A percentile compares a stretch with the other conserved stretches of the same genome.
Evolutionary conservation across 1,140 invertebrate species (phyloP).

Genomic region (Drosophila varians): DNA sequence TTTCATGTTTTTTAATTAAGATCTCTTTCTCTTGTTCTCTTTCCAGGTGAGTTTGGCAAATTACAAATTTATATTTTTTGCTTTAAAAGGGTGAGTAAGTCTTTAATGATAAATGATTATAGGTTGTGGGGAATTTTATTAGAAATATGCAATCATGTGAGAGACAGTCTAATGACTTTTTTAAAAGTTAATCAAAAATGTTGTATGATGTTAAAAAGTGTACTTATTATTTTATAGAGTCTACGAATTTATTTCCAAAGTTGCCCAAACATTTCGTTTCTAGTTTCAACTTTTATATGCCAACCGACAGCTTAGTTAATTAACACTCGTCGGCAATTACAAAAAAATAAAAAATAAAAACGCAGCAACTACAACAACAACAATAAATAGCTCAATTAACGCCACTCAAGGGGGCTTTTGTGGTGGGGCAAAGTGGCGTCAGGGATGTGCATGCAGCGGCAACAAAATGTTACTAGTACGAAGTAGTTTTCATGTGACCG

Average conservation of each 20-base stretch:
- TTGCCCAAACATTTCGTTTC: constrained; percentile 5
- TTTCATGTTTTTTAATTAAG: constrained; percentile 41
- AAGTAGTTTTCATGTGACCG: constrained; percentile 75
- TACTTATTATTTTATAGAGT: not conserved
- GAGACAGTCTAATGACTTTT: too few relatives aligned
- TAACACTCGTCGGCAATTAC: constrained; percentile 60
- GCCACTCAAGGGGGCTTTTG: constrained; percentile 48
- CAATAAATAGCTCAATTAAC: constrained; percentile 80
- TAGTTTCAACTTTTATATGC: constrained; percentile 41
- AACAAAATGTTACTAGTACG: constrained; percentile 65
- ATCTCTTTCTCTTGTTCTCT: constrained; percentile 26
- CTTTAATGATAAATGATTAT: not conserved
- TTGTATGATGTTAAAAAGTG: not conserved
- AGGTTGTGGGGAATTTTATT: not conserved
- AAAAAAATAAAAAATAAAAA: constrained; percentile 26
- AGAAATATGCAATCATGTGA: too few relatives aligned
- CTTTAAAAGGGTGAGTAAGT: constrained; percentile 19
- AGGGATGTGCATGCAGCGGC: constrained; percentile 50
- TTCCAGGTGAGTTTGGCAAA: constrained; percentile 60
- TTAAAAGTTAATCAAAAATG: too few relatives aligned
- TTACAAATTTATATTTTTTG: not conserved
- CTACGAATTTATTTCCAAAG: not conserved
- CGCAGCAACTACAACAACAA: constrained; percentile 32
- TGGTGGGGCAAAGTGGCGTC: too few relatives aligned
- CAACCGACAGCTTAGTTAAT: constrained; percentile 52